These are phyloP conservation scores for Polydrusus tereticollis DNA, from an alignment of 2,888 invertebrate genomes.

Conservation along the genomic window DNA sequence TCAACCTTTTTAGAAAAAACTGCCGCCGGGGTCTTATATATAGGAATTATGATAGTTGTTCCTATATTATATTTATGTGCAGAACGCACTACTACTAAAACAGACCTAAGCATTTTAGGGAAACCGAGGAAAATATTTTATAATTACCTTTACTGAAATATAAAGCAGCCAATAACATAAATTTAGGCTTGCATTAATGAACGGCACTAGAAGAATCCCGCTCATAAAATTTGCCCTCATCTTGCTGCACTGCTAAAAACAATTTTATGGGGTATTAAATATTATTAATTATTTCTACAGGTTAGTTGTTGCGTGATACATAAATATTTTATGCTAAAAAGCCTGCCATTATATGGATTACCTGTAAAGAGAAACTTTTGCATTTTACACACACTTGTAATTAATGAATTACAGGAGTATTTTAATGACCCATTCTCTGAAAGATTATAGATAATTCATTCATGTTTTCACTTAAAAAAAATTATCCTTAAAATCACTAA, in stretches of 20 bases:
- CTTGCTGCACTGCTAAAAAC: constrained; percentile 47
- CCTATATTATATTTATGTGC: no score
- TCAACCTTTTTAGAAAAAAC: no score
- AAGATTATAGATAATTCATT: no score
- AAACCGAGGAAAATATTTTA: no score
- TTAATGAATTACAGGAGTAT: constrained; percentile 20
- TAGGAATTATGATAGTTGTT: no score
- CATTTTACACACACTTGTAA: constrained; percentile 30
- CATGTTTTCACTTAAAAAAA: no score
- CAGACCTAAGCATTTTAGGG: no score
- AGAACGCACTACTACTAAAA: no score
- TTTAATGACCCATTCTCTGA: constrained; percentile 12
- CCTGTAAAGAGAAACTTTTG: constrained; percentile 48
- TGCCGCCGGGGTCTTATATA: no score
- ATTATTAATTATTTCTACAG: constrained; percentile 48
- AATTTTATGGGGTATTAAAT: constrained; percentile 51
- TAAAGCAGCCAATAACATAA: no score
- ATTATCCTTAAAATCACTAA: no score
- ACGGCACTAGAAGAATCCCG: constrained; percentile 44
- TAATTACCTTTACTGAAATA: no score
- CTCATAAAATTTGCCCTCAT: constrained; percentile 48
- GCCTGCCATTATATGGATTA: constrained; percentile 48
- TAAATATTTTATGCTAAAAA: constrained; percentile 49
- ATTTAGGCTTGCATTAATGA: constrained; percentile 13
- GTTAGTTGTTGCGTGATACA: constrained; percentile 48